phyloP scores from a whole-genome alignment of 2,113 vertebrate genomes.

The Rutilus rutilus region DNA sequence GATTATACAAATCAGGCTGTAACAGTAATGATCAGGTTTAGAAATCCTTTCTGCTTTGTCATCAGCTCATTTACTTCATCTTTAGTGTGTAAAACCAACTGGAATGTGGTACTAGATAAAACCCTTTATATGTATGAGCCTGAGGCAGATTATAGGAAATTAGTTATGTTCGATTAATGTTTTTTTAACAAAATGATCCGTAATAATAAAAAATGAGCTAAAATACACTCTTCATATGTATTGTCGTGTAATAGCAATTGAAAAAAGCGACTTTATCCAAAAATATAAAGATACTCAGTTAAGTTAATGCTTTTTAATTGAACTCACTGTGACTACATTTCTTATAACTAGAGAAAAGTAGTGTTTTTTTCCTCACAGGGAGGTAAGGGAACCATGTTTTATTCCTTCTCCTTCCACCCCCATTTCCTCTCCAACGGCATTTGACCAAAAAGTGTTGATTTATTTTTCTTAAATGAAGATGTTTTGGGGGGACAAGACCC shows the following conservation, averaged over 20 bases:
- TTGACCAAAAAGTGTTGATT: slow-evolving; percentile 51
- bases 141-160: not conserved
- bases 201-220: not conserved
- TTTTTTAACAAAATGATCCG: not conserved
- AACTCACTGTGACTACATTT: not conserved
- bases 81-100: slow-evolving; percentile 10
- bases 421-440: slow-evolving; percentile 22
- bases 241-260: not conserved
- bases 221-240: not conserved
- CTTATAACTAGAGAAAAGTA: not conserved
- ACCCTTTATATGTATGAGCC: not conserved
- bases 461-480: slow-evolving; percentile 61
- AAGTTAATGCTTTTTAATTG: not conserved
- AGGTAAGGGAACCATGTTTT: slow-evolving; percentile 33
- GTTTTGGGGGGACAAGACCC: slow-evolving; percentile 51
- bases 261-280: not conserved
- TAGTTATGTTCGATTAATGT: not conserved
- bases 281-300: not conserved
- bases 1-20: not conserved
- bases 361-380: not conserved
- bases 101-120: not conserved
- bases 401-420: slow-evolving; percentile 22
- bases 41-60: not conserved
- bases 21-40: not conserved
- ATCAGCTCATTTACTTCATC: slow-evolving; percentile 11